These are phyloP conservation scores for Oncorhynchus mykiss DNA, from an alignment of 2,113 vertebrate species.

Conservation along the genomic window DNA sequence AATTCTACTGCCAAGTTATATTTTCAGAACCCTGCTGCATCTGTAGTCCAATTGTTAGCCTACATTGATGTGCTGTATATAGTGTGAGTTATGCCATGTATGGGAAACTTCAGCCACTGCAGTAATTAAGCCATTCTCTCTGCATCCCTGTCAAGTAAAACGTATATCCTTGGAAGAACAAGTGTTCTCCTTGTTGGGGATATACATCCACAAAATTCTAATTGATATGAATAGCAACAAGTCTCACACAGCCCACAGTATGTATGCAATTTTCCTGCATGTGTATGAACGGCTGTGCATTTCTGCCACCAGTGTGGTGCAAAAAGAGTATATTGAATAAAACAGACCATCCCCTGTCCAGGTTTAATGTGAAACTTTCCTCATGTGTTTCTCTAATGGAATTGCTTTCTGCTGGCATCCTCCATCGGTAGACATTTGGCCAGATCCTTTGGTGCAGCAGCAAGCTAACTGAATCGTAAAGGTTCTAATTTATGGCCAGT, in stretches of 20 bases:
- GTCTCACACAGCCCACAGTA: background rate
- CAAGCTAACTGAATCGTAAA: conserved; percentile 64
- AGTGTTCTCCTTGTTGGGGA: background rate
- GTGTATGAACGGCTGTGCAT: background rate
- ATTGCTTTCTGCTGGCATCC: conserved; percentile 40
- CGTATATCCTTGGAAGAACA: background rate
- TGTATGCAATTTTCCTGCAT: background rate
- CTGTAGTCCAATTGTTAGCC: too few relatives aligned
- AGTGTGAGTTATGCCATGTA: background rate
- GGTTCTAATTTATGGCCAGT: conserved; percentile 54
- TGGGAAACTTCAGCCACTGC: background rate
- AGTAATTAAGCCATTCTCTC: conserved; percentile 23
- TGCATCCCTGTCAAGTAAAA: background rate
- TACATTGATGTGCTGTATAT: background rate
- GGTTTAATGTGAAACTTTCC: conserved; percentile 45
- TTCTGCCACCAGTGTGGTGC: background rate
- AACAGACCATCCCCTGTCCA: conserved; percentile 54
- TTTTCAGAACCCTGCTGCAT: too few relatives aligned
- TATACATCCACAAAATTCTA: too few relatives aligned
- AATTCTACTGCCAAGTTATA: background rate
- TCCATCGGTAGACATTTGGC: conserved; percentile 56
- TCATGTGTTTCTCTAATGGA: conserved; percentile 39
- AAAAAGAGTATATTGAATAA: background rate
- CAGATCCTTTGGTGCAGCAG: conserved; percentile 62
- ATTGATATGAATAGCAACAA: background rate